Evolutionary conservation across 2,888 invertebrate species (phyloP), one percentile per base, ranked within the genome.

Genomic region (Caradrina kadenii): DNA sequence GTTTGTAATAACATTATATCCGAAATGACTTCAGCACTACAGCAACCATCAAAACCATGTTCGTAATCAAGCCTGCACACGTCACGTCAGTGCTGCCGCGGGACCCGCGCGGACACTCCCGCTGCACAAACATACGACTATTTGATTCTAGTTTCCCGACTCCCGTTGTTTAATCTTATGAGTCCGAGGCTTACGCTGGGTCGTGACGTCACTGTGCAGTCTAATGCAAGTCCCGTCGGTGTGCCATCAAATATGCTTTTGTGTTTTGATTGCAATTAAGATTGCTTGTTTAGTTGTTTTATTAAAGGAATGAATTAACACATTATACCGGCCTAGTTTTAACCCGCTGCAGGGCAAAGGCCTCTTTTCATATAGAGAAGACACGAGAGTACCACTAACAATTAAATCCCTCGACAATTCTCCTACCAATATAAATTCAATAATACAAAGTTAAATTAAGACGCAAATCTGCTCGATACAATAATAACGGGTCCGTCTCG

Each of bases 241-340:
- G 49, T 54, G 53, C 39, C 13, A 76, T 79, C 26, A 68, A 75
- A 58, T 73, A 61, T 63, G 62, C 80, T 67, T 65, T 52, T 76
- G 76, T 79, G 58, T 59, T 59, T 39, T 62, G 53, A 75, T 75
- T 75, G 54, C 61, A 80, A 66, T 74, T 74, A 22, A 50, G 21
- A 79, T 79, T 65, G 26, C 35, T 1, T 45, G 54, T 65, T 65
- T 62, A 62, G 49, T 22, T 39, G 19, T 10, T 11, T 39, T 39
- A 39, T 39, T 11, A 11, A 11, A 39, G 8, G 6, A 35, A 8
- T 8, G 2, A 35, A 35, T 35, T 26, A 26, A 26, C 26, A 26
- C 26, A 26, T 26, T 26, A 26, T 26, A 26, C 7, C 31, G 31
- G 7, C 31, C 31, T 31, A 31, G 4, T 31, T 1, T 31, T 31